These are phyloP conservation scores for Microcaecilia unicolor DNA, from an alignment of 2,797 vertebrate species.

Conservation along the genomic window DNA sequence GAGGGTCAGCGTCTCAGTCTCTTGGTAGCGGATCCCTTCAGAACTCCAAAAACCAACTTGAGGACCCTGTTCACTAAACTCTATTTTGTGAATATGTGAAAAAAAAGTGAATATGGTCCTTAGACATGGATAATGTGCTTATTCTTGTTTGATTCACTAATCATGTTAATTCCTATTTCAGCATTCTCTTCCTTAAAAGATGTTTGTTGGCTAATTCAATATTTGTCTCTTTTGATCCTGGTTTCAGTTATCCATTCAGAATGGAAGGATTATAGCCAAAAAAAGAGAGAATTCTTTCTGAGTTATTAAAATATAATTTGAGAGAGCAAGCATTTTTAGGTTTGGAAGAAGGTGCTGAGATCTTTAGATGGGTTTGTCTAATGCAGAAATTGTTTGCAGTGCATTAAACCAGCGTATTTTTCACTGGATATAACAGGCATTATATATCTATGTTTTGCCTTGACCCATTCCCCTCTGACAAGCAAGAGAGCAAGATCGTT, in stretches of 20 bases:
- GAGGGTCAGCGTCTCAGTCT: background rate
- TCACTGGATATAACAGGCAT: background rate
- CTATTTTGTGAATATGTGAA: too few relatives aligned
- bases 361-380: conserved; percentile 6
- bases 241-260: too few relatives aligned
- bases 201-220: background rate
- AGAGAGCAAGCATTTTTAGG: background rate
- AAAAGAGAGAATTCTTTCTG: too few relatives aligned
- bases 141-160: background rate
- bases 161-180: background rate
- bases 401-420: too few relatives aligned
- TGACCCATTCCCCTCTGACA: too few relatives aligned
- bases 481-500: too few relatives aligned
- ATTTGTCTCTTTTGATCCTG: too few relatives aligned
- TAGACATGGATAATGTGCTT: background rate
- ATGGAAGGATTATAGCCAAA: background rate
- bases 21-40: background rate
- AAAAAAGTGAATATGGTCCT: too few relatives aligned
- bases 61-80: too few relatives aligned
- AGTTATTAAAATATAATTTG: too few relatives aligned
- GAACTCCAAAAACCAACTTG: background rate
- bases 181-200: background rate
- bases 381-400: background rate
- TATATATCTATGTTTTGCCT: background rate
- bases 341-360: background rate